phyloP scores from a whole-genome alignment of 2,888 invertebrate species.

The Poecilobothrus nobilitatus region DNA sequence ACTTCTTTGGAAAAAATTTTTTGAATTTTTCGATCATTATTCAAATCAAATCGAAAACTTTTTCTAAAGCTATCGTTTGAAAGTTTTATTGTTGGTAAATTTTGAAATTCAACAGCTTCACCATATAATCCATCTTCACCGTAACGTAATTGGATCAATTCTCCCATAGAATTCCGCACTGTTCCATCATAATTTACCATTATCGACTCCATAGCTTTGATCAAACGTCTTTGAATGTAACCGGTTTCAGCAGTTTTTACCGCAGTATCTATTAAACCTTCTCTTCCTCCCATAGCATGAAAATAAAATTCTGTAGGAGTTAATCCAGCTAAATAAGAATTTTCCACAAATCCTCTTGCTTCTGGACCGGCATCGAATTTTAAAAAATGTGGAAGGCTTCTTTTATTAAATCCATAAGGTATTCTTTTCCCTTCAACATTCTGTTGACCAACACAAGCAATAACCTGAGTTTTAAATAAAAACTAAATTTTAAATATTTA shows the following conservation, averaged over 20 bases:
- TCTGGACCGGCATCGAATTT: conserved; percentile 87
- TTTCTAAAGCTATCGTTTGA: conserved; percentile 88
- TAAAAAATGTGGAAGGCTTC: conserved; percentile 49
- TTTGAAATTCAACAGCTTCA: conserved; percentile 74
- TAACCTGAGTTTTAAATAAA: conserved; percentile 47
- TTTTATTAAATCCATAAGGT: conserved; percentile 93
- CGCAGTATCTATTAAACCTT: conserved; percentile 98
- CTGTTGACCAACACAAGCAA: conserved; percentile 98
- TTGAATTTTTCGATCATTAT: conserved; percentile 73
- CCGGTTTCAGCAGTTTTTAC: conserved; percentile 98
- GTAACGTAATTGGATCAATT: conserved; percentile 76
- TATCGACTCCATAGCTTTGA: conserved; percentile 96
- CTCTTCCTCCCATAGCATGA: conserved; percentile 98
- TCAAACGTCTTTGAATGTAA: conserved; percentile 94
- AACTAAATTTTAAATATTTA: conserved; percentile 35
- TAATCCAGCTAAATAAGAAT: conserved; percentile 93
- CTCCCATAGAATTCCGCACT: conserved; percentile 86
- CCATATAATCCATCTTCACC: conserved; percentile 97
- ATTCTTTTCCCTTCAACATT: conserved; percentile 99
- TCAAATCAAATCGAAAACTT: conserved; percentile 85
- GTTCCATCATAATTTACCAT: conserved; percentile 96
- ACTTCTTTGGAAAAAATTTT: conserved; percentile 74
- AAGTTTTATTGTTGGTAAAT: conserved; percentile 58
- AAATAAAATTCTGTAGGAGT: conserved; percentile 98
- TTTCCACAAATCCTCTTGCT: conserved; percentile 95